Base-by-base conservation (phyloP, 2,888 invertebrate genomes). In the Andrena trimmerana region DNA sequence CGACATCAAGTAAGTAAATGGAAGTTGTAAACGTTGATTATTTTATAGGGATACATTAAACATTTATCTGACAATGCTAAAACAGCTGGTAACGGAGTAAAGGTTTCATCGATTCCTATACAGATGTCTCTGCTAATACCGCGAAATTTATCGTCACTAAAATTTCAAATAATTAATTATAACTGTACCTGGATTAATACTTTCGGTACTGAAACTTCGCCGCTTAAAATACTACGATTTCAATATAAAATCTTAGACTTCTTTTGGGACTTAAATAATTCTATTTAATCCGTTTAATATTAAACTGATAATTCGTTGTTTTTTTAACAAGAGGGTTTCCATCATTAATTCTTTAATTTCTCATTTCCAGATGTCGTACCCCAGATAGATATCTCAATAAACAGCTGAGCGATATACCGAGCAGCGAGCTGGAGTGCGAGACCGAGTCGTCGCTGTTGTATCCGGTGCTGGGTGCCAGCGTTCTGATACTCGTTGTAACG, bases 291-390 rank as follows among this genome's bases (percentile, higher is more conserved):
- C 13, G 0, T 42, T 42, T 16, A 42, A 42, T 42, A 42, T 42
- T 16, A 42, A 42, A 42, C 42, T 16, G 42, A 42, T 5, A 42
- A 42, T 42, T 16, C 16, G 13, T 13, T 2, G 1, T 10, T 10
- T 4, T 10, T 10, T 63, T 16, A 24, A 10, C 10, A 16, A 42
- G 20, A 63, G 63, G 13, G 7, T 6, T 63, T 27, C 24, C 13
- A 13, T 5, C 2, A 16, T 24, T 16, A 8, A 48, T 7, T 42
- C 2, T 27, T 24, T 31, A 4, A 71, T 85, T 76, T 65, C 5
- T 3, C 33, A 6, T 78, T 94, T 93, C 66, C 94, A 96, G 96
- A 88, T 96, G 96, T 85, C 93, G 90, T 59, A 92, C 93, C 0
- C 95, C 96, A 8, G 87, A 91, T 0, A 83, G 92, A 0, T 90